Percentiles rank a stretch among this genome's conserved stretches.
phyloP scores from a whole-genome alignment of 2,888 invertebrate species.

The Bellardia pandia region DNA sequence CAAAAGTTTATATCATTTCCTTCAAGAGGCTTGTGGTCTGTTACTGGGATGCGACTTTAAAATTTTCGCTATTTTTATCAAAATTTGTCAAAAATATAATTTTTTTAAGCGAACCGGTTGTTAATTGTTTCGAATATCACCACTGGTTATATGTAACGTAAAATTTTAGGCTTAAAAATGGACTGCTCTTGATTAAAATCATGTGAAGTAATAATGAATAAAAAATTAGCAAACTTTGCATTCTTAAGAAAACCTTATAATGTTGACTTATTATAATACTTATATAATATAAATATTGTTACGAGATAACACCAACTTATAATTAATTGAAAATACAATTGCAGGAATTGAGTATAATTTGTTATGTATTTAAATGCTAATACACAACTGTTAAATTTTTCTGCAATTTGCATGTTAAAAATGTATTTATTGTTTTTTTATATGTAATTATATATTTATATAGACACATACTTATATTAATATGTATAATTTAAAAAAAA shows the following conservation, averaged over 20 bases:
- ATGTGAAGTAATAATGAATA: too few species aligned
- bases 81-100: too few species aligned
- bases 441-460: constrained; percentile 30
- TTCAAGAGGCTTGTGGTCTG: too few species aligned
- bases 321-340: constrained; percentile 35
- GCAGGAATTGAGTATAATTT: not conserved
- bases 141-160: too few species aligned
- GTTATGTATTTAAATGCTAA: not conserved
- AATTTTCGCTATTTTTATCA: too few species aligned
- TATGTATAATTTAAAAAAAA: constrained; percentile 38
- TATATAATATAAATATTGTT: constrained; percentile 12
- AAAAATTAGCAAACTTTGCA: too few species aligned
- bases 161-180: not conserved
- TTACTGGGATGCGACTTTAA: too few species aligned
- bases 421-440: constrained; percentile 29
- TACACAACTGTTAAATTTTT: not conserved
- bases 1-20: too few species aligned
- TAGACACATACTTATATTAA: constrained; percentile 59
- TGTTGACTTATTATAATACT: not conserved
- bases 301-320: constrained; percentile 54
- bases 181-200: not conserved
- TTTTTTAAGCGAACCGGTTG: too few species aligned
- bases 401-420: constrained; percentile 13
- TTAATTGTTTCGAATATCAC: too few species aligned
- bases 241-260: not conserved